phyloP scores from a whole-genome alignment of 2,113 vertebrate genomes.

The Xiphophorus maculatus region DNA sequence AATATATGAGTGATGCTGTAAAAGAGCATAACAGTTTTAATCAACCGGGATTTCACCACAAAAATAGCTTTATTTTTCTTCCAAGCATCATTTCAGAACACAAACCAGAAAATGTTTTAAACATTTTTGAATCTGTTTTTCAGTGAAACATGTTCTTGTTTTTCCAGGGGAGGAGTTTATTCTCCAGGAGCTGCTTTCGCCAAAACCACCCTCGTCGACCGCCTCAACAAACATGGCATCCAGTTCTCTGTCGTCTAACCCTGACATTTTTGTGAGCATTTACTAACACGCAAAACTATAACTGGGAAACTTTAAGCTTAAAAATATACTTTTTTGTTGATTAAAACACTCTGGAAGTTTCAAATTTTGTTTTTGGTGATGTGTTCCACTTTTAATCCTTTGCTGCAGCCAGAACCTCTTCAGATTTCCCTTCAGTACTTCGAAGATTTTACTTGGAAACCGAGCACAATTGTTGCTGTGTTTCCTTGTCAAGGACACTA shows the following conservation, averaged over 20 bases:
- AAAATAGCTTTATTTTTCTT: too few relatives aligned
- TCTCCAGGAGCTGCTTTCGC: slow-evolving; percentile 91
- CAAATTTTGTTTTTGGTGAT: neutral
- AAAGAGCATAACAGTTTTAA: too few relatives aligned
- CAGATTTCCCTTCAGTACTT: slow-evolving; percentile 8
- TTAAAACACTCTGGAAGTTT: neutral
- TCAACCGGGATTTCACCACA: too few relatives aligned
- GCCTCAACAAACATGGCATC: slow-evolving; percentile 89
- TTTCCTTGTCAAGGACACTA: neutral
- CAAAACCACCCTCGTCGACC: slow-evolving; percentile 89
- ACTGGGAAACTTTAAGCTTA: slow-evolving; percentile 18
- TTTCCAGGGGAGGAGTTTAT: slow-evolving; percentile 91
- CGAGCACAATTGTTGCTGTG: slow-evolving; percentile 8
- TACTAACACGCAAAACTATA: slow-evolving; percentile 31
- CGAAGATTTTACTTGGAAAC: slow-evolving; percentile 29
- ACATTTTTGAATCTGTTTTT: too few relatives aligned
- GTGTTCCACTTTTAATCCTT: slow-evolving; percentile 17
- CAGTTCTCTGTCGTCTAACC: slow-evolving; percentile 87
- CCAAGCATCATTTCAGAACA: too few relatives aligned
- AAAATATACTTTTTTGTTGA: neutral
- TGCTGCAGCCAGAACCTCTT: slow-evolving; percentile 19
- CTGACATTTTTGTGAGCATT: slow-evolving; percentile 45
- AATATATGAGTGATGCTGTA: too few relatives aligned
- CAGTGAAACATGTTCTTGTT: too few relatives aligned
- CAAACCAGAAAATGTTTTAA: too few relatives aligned